Evolutionary conservation across 2,888 invertebrate genomes (phyloP), one percentile per base, ranked within the genome.

Genomic region (Mimachlamys varia): DNA sequence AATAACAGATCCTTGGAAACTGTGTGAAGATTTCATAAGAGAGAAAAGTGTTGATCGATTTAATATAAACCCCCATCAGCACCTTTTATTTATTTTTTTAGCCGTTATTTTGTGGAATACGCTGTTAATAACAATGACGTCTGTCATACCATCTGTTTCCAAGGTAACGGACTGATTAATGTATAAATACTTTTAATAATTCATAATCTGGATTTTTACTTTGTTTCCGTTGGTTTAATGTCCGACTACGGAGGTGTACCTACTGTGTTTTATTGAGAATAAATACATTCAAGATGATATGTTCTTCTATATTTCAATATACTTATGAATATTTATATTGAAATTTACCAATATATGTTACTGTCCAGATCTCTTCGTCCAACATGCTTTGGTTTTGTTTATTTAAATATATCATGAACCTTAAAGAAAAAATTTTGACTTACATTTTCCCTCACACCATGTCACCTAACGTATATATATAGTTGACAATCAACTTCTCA

Each of bases 251-350:
- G n/a, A n/a, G 58, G 19, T 58, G n/a, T 58, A 58, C 19, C 19
- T 17, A 17, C 1, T 53, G 19, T 53, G 19, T 7, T 58, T 58
- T 58, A 58, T n/a, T 53, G 53, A 53, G 53, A 53, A 53, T 53
- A 12, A 53, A 53, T 53, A 12, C 1, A 53, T 53, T 53, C 44
- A 10, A 53, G n/a, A 33, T 76, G 22, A 76, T 27, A 76, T 76
- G 76, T 76, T 27, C 33, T 76, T 76, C 58, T 58, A 58, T 27
- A 76, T 76, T 76, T 76, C 76, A 33, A 76, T 76, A 76, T 76
- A 76, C 7, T 76, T 76, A 76, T 76, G 76, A 33, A 76, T 76
- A 76, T 76, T 76, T 33, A 76, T 76, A 76, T 76, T 76, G 76
- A 76, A 27, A 58, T 1, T n/a, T 58, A 58, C n/a, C 19, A n/a